A percentile compares a stretch with the other conserved stretches of the same genome.
phyloP scores from a whole-genome alignment of 64 coral and sea anemone genomes.

The Anthopleura sola region DNA sequence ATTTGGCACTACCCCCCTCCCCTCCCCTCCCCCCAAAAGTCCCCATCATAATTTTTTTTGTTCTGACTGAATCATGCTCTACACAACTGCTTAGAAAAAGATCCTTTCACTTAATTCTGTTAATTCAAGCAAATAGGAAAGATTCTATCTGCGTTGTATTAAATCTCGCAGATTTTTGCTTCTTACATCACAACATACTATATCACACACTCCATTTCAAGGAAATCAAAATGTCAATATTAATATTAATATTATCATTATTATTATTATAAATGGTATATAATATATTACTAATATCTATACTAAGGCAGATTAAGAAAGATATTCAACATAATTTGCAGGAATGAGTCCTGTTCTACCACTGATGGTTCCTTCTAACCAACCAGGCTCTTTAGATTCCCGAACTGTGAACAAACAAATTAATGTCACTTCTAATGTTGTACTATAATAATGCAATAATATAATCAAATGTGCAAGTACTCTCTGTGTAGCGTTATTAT shows the following conservation, averaged over 20 bases:
- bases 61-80: no score
- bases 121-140: neutral
- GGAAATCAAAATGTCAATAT: slow-evolving; percentile 8
- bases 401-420: slow-evolving; percentile 70
- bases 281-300: slow-evolving; percentile 22
- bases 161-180: neutral
- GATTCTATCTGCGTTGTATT: neutral
- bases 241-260: neutral
- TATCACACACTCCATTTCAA: neutral
- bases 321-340: slow-evolving; percentile 86
- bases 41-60: neutral
- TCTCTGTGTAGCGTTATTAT: no score
- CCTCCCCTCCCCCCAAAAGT: neutral
- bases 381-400: slow-evolving; percentile 95
- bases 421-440: neutral
- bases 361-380: slow-evolving; percentile 89
- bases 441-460: no score
- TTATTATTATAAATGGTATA: slow-evolving; percentile 29
- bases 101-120: no score
- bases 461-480: no score
- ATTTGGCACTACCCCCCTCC: neutral
- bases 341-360: slow-evolving; percentile 94
- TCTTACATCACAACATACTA: neutral
- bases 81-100: no score
- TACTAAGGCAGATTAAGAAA: slow-evolving; percentile 40